Evolutionary conservation across 1,140 invertebrate species (phyloP).

Genomic region (Hormaphis cornu): DNA sequence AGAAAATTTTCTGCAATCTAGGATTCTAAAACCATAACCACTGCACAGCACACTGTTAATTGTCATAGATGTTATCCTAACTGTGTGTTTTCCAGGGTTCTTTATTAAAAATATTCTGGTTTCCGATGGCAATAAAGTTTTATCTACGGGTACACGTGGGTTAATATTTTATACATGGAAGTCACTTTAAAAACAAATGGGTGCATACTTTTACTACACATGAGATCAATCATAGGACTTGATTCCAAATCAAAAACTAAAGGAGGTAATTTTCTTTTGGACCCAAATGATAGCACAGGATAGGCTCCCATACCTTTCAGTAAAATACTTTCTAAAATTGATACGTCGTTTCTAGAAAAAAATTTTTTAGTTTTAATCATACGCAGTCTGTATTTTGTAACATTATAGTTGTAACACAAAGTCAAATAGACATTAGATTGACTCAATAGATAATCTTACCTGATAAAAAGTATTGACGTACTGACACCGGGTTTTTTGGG

Average conservation of each 20-base stretch:
- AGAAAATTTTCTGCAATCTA: conserved; percentile 20
- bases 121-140: conserved; percentile 15
- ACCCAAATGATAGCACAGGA: conserved; percentile 28
- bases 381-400: too few species aligned
- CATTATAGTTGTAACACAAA: too few species aligned
- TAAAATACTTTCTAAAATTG: conserved; percentile 25
- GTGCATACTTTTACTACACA: conserved; percentile 18
- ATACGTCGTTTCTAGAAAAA: conserved; percentile 18
- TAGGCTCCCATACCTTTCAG: conserved; percentile 23
- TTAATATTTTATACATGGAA: not conserved
- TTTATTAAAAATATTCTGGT: conserved; percentile 31
- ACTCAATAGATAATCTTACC: not conserved
- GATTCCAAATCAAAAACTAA: conserved; percentile 25
- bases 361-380: too few species aligned
- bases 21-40: conserved; percentile 20
- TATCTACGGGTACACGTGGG: not conserved
- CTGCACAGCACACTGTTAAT: conserved; percentile 17
- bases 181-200: not conserved
- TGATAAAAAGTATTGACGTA: conserved; percentile 19
- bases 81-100: conserved; percentile 16
- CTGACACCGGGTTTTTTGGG: conserved; percentile 24
- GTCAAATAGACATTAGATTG: not conserved
- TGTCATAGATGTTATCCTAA: conserved; percentile 20
- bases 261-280: conserved; percentile 13
- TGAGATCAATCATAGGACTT: conserved; percentile 21